Evolutionary conservation across 2,888 invertebrate species (phyloP), one percentile per base, ranked within the genome.

Genomic region (Mactromeris polynyma): DNA sequence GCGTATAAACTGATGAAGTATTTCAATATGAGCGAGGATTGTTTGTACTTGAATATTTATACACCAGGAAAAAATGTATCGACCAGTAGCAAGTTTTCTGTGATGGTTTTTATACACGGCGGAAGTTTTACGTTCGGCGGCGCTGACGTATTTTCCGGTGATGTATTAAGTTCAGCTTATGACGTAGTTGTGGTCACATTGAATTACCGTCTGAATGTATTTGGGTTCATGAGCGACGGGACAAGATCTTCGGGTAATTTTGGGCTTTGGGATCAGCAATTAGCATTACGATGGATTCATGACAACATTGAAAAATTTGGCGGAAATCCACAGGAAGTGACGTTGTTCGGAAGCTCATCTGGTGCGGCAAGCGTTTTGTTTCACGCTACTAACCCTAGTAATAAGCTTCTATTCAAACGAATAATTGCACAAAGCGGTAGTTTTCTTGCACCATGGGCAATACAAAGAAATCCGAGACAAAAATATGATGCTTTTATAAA

Each of bases 151-250:
- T 95, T 94, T 81, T 92, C 93, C 79, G 94, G 92, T 33, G 98
- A 98, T 95, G 94, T 95, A 94, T 98, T 99, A 97, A 98, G 99
- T 51, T 98, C 98, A 38, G 98, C 98, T 89, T 98, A 98, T 97
- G 98, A 99, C 97, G 98, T 98, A 85, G 98, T 99, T 96, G 98
- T 99, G 21, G 99, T 98, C 89, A 98, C 99, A 54, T 98, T 99
- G 98, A 98, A 99, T 96, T 99, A 99, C 97, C 98, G 99, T 86
- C 98, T 93, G 31, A 99, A 99, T 21, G 98, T 99, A 0, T 99
- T 99, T 96, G 99, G 99, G 38, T 99, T 99, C 97, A 97, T 99
- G 95, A 98, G 98, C 85, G 98, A 98, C 94, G 93, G 94, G 93
- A 98, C 98, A 94, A 98, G 54, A 19, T 83, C 98, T 0, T 98